Percentiles rank a stretch among this genome's conserved stretches.
Conservation (phyloP, 2,113 vertebrate species). For the Saguinus midas region DNA sequence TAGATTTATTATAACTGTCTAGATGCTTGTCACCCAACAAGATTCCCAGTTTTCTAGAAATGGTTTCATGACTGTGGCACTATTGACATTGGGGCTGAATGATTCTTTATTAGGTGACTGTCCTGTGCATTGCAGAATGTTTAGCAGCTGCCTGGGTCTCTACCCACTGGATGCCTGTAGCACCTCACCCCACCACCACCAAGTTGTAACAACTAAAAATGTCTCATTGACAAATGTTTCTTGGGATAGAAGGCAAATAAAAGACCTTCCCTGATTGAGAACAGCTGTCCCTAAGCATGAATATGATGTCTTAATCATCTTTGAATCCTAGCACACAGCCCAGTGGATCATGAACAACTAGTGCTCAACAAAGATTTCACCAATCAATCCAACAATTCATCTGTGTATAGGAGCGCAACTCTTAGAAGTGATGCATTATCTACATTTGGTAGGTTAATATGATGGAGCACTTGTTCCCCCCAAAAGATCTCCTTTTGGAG, state of each 20-base stretch:
- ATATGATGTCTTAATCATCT: background rate
- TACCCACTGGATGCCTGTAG: background rate
- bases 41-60: background rate
- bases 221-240: background rate
- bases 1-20: background rate
- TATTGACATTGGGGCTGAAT: background rate
- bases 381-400: background rate
- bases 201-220: background rate
- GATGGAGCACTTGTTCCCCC: background rate
- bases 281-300: background rate
- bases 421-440: background rate
- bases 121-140: background rate
- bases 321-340: background rate
- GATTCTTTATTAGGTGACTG: background rate
- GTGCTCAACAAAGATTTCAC: background rate
- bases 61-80: background rate
- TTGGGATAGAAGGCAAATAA: background rate
- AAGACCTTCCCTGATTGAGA: background rate
- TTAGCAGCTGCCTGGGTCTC: background rate
- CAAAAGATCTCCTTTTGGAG: background rate
- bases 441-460: background rate
- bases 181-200: accelerated
- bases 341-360: background rate
- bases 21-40: background rate
- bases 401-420: background rate